phyloP scores from a whole-genome alignment of 2,888 invertebrate genomes.

The Caenorhabditis sp. region DNA sequence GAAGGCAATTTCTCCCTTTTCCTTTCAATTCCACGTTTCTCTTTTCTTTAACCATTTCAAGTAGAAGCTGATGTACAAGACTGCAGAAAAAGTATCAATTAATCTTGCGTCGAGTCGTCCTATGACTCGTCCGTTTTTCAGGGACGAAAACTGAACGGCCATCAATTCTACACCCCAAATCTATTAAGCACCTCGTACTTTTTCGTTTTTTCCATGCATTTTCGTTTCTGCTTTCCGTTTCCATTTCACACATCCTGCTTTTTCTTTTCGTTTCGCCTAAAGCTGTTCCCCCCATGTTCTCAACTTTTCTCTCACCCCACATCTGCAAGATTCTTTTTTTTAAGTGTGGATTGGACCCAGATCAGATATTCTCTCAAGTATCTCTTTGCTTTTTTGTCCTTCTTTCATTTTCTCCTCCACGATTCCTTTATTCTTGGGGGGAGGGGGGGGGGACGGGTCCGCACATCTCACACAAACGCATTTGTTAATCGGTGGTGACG shows the following conservation, averaged over 20 bases:
- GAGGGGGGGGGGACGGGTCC: too few species aligned
- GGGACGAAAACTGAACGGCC: conserved; percentile 1
- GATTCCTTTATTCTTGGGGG: background rate
- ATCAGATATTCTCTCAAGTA: conserved; percentile 17
- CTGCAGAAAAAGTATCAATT: conserved; percentile 7
- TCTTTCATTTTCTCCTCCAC: conserved; percentile 7
- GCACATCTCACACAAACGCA: conserved; percentile 31
- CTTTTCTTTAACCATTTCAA: conserved; percentile 6
- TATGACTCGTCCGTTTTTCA: background rate
- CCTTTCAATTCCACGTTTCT: conserved; percentile 5
- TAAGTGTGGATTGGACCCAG: background rate
- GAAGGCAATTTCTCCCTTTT: conserved; percentile 31
- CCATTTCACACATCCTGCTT: background rate
- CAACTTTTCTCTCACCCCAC: background rate
- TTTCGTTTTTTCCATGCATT: background rate
- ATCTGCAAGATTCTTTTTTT: background rate
- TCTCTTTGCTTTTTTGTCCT: conserved; percentile 5
- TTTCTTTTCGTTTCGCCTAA: background rate
- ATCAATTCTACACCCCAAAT: conserved; percentile 27
- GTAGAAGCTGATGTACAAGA: conserved; percentile 5
- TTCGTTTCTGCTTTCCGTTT: background rate
- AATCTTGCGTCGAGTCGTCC: conserved; percentile 17
- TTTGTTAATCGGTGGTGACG: conserved; percentile 48
- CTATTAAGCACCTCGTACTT: background rate
- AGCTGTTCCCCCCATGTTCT: background rate